These are phyloP conservation scores for Procavia capensis DNA, from an alignment of 2,113 vertebrate genomes.

Conservation along the genomic window DNA sequence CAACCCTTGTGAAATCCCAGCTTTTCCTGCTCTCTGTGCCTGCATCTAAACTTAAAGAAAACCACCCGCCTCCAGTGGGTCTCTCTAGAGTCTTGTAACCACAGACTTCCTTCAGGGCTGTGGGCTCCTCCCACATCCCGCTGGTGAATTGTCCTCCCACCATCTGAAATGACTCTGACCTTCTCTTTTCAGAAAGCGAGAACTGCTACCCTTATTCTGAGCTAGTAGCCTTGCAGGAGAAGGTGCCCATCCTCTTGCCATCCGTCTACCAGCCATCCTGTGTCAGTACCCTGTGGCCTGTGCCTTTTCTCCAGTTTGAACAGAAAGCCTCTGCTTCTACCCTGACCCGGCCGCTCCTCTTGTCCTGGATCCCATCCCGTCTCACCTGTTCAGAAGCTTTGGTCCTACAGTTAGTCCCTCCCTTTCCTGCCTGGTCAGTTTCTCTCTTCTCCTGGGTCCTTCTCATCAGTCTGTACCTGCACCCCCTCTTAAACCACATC, in stretches of 20 bases:
- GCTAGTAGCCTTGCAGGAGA: not conserved
- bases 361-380: not conserved
- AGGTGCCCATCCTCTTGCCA: not conserved
- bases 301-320: not conserved
- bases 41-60: not conserved
- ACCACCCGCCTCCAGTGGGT: not conserved
- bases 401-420: not conserved
- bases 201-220: not conserved
- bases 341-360: not conserved
- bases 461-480: not conserved
- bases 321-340: not conserved
- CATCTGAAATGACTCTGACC: not conserved
- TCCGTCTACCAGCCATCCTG: not conserved
- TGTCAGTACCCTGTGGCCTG: not conserved
- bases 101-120: not conserved
- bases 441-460: not conserved
- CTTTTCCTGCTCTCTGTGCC: not conserved
- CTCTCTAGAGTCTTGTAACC: not conserved
- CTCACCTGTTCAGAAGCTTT: slow-evolving; percentile 8
- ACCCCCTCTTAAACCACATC: not conserved
- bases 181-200: not conserved
- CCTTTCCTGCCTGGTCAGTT: not conserved
- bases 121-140: not conserved
- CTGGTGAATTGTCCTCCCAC: not conserved
- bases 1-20: not conserved